Evolutionary conservation across 1,140 invertebrate species (phyloP), one percentile per base, ranked within the genome.

Genomic region (Drosophila chauvacae): DNA sequence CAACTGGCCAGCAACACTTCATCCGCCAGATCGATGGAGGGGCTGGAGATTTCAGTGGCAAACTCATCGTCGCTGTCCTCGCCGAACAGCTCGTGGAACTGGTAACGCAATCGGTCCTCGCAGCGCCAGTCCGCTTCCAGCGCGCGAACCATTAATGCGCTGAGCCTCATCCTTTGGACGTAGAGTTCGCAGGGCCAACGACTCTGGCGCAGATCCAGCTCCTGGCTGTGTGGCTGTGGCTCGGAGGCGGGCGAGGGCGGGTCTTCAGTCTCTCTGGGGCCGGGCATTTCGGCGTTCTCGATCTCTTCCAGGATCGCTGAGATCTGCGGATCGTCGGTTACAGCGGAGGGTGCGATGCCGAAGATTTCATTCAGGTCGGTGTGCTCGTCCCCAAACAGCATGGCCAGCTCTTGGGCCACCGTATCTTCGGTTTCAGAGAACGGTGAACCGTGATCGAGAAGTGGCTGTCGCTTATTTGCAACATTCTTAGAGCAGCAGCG

Each of bases 111-210:
- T 2, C 63, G 35, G n/a, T 87, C 80, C 33, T 91, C 86, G 30
- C 82, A 81, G 3, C 91, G 86, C 69, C 91, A 80, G 58, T 91
- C 90, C n/a, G 74, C 72, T 18, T 92, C 91, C 7, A 92, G 30
- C 3, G 84, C 16, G 0, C 72, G 71, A 14, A 76, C 74, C 26
- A 92, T 50, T 2, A 72, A 85, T 1, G 77, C 72, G 33, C 64
- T 86, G 1, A 92, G 77, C 2, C 61, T 59, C 2, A 79, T 79
- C 2, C 78, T 69, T 39, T 91, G 90, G 0, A 84, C 92, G 64
- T 90, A 92, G 7, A 92, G 58, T 58, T 92, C 91, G 37, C 91
- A 92, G n/a, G 91, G 91, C 91, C 91, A 92, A n/a, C 69, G 73
- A 51, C 91, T 92, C 35, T 84, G 58, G 0, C 81, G 57, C n/a